Evolutionary conservation across 2,113 vertebrate genomes (phyloP).

Genomic region (Cathartes aura): DNA sequence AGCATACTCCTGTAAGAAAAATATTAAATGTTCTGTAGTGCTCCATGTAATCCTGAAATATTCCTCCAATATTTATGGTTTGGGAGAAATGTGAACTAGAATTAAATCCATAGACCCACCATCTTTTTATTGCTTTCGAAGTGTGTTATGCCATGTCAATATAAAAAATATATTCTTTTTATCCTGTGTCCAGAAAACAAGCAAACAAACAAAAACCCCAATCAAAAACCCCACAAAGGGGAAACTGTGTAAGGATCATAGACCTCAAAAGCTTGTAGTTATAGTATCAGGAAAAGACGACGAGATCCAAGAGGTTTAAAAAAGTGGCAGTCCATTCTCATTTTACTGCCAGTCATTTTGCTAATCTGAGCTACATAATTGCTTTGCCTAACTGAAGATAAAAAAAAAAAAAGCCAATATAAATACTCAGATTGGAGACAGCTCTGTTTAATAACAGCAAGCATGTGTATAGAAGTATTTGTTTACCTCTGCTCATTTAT

Average conservation of each 20-base stretch:
- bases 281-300: neutral
- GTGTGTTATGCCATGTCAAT: neutral
- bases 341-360: slow-evolving; percentile 61
- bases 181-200: neutral
- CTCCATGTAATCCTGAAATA: neutral
- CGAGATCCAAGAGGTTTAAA: neutral
- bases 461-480: slow-evolving; percentile 62
- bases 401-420: slow-evolving; percentile 51
- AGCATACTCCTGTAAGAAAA: neutral
- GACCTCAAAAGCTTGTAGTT: neutral
- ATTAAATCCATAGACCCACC: neutral
- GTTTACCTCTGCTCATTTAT: slow-evolving; percentile 69
- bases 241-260: neutral
- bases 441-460: slow-evolving; percentile 63
- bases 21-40: neutral
- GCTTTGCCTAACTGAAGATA: slow-evolving; percentile 50
- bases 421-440: slow-evolving; percentile 60
- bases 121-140: neutral
- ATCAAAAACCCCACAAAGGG: neutral
- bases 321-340: slow-evolving; percentile 3
- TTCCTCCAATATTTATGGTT: neutral
- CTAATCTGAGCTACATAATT: slow-evolving; percentile 67
- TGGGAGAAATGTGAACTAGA: neutral
- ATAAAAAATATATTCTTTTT: neutral
- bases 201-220: neutral